phyloP scores from a whole-genome alignment of 2,888 invertebrate species.

The Myopa tessellatipennis region DNA sequence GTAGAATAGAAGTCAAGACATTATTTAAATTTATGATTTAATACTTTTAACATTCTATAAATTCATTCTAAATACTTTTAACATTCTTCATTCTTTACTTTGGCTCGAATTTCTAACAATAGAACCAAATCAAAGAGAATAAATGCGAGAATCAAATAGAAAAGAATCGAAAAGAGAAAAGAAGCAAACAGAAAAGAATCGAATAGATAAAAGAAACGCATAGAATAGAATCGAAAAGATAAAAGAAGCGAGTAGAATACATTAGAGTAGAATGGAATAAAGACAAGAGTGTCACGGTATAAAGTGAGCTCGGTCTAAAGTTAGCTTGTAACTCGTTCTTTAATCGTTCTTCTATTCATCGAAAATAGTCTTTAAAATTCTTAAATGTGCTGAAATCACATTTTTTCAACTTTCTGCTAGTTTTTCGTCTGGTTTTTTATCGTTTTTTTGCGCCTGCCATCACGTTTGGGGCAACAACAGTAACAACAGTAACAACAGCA shows the following conservation, averaged over 20 bases:
- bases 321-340: neutral
- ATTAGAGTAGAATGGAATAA: slow-evolving; percentile 34
- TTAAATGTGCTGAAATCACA: slow-evolving; percentile 1
- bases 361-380: slow-evolving; percentile 1
- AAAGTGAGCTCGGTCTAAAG: no score
- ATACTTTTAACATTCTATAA: no score
- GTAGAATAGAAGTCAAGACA: no score
- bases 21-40: no score
- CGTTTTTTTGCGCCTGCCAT: neutral
- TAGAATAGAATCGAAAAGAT: neutral
- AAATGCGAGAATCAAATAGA: no score
- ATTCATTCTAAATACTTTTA: no score
- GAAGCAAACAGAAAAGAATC: neutral
- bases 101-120: no score
- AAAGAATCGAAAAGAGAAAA: neutral
- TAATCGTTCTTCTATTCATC: neutral
- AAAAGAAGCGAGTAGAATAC: neutral
- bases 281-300: slow-evolving; percentile 4
- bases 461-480: slow-evolving; percentile 7
- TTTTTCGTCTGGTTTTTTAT: neutral
- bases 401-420: neutral
- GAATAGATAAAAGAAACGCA: slow-evolving; percentile 2
- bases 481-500: neutral
- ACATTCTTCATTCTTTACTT: no score
- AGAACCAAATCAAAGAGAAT: no score